Evolutionary conservation across 37 sponge, comb jelly and placozoan genomes (phyloP), one percentile per base, ranked within the genome.

Genomic region (Oopsacas minuta): DNA sequence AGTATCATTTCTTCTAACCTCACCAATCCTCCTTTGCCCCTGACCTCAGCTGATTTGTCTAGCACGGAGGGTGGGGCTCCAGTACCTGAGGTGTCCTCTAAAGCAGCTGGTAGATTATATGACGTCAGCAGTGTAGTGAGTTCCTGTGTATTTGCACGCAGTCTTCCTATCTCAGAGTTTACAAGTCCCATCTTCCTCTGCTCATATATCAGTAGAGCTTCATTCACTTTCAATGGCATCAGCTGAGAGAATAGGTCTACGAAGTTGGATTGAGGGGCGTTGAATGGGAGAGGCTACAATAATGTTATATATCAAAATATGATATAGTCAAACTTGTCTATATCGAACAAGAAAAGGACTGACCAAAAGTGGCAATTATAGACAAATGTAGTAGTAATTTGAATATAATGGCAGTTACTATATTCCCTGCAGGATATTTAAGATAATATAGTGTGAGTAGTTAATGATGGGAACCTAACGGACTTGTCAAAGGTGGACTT

Each of bases 61-160:
- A 88, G 84, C 39, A 96, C 84, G 28, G 97, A 96, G 39, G 89
- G 89, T 0, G 97, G 97, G 12, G 94, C 83, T 35, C 87, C 87
- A 52, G 89, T 85, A 36, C 93, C 97, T 37, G 89, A 81, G 0
- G 88, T 89, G 53, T 96, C 97, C 83, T 96, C 97, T 28, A 96
- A 86, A 75, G 92, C 92, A 23, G 97, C 97, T 7, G 97, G 97
- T 28, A 96, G 87, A 82, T 96, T 96, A 88, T 89, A 87, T n/a
- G 84, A 86, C 30, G 92, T 87, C 25, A 95, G 53, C 28, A 88
- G 34, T 32, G 93, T 95, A 82, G 10, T 94, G 38, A 96, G 85
- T 1, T 38, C 82, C 1, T 89, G 88, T 37, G 93, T 92, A 17
- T 90, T 90, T 0, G 86, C 92, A 36, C 88, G 83, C 30, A 96